A percentile compares a stretch with the other conserved stretches of the same genome.
Conservation (phyloP, 2,888 invertebrate genomes). For the Polydrusus tereticollis region DNA sequence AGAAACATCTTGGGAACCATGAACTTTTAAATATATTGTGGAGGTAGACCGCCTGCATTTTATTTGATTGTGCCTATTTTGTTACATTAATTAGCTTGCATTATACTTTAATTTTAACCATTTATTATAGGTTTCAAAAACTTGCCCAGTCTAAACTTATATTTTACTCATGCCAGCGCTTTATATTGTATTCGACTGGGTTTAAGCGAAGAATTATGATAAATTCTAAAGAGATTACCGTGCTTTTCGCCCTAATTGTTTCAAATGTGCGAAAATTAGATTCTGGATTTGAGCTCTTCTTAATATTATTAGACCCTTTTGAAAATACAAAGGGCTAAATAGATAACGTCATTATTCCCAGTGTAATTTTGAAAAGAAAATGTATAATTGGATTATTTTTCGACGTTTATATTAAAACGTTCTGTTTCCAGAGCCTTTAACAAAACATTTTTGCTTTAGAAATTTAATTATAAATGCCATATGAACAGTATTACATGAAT, state of each 20-base stretch:
- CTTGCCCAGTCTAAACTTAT: neutral
- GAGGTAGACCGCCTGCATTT: no score
- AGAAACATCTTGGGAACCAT: no score
- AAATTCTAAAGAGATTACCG: conserved; percentile 17
- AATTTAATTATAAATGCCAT: neutral
- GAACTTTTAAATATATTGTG: no score
- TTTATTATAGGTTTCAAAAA: neutral
- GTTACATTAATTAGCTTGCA: no score
- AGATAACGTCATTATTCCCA: conserved; percentile 12
- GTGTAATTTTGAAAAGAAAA: conserved; percentile 7
- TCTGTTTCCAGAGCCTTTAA: neutral
- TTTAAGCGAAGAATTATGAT: conserved; percentile 5
- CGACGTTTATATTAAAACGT: neutral
- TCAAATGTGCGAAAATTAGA: conserved; percentile 23
- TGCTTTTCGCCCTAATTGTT: conserved; percentile 18
- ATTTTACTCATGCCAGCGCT: neutral
- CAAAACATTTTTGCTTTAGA: neutral
- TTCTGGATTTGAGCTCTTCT: conserved; percentile 3
- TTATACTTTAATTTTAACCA: neutral
- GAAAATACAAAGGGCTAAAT: conserved; percentile 6
- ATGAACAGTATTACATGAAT: neutral
- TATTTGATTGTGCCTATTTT: no score
- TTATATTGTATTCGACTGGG: conserved; percentile 5
- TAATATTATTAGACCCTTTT: conserved; percentile 16
- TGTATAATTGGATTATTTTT: conserved; percentile 4